Evolutionary conservation across 2,113 vertebrate genomes (phyloP), one percentile per base, ranked within the genome.

Genomic region (Microcebus murinus): DNA sequence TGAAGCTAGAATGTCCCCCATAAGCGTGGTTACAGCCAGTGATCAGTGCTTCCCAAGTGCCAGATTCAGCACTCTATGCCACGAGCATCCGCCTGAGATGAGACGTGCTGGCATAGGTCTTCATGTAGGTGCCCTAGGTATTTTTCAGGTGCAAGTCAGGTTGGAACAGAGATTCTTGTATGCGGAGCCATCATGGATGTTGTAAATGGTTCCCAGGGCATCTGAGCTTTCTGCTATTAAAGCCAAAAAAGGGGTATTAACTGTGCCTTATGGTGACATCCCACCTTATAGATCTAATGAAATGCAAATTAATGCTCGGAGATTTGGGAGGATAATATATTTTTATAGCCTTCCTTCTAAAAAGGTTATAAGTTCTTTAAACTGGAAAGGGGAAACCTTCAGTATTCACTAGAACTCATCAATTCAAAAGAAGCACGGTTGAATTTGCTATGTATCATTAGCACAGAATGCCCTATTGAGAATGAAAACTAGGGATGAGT

Each of bases 271-370:
- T 80, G 70, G 86, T 89, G 27, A 74, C 45, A 25, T n/a, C 65
- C 65, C 67, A 1, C 92, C 55, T 95, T 52, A 55, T 61, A 59
- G 29, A 71, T 55, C 27, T 73, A 94, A 82, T 73, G 89, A 83
- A 92, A 94, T 97, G 92, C 59, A 96, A 61, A 84, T 93, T 31
- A 31, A 4, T 65, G 34, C 87, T 86, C 21, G 0, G 68, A 83
- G 90, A 95, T 74, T 48, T 81, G 36, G 25, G 36, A 42, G 3
- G 1, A 2, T 71, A 68, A 79, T 59, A 12, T 68, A 79, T 94
- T 87, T 96, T 93, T 95, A 79, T 87, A 94, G 63, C 84, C 92
- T 89, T 97, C 65, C 45, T 91, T 87, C 87, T 92, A 9, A 71
- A 76, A 96, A 95, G 84, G 59, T 71, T 97, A 1, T 63, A 73